Evolutionary conservation across 2,888 invertebrate species (phyloP).

Genomic region (Mythimna ferrago): DNA sequence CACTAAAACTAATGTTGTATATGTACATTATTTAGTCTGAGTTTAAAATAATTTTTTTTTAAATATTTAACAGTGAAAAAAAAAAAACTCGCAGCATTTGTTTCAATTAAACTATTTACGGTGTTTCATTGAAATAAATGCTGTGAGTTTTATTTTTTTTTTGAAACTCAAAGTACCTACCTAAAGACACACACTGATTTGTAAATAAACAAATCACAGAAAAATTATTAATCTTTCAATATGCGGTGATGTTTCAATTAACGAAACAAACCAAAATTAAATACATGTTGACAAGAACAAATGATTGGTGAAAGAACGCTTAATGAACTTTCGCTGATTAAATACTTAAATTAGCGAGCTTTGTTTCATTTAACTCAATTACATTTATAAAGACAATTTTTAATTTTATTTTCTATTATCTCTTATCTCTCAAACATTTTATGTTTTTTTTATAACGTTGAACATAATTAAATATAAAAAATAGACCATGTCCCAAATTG

Average conservation of each 20-base stretch:
- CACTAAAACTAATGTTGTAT: too few relatives aligned
- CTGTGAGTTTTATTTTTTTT: too few relatives aligned
- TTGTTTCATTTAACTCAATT: conserved; percentile 3
- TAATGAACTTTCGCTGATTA: conserved; percentile 30
- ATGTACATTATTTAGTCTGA: too few relatives aligned
- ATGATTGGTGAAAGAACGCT: conserved; percentile 14
- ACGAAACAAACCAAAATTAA: conserved; percentile 12
- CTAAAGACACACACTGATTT: too few relatives aligned
- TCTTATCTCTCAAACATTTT: background rate
- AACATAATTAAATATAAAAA: background rate
- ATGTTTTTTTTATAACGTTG: background rate
- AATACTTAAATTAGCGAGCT: conserved; percentile 30
- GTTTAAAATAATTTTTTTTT: too few relatives aligned
- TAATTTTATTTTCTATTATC: background rate
- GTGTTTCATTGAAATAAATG: too few relatives aligned
- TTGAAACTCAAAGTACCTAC: too few relatives aligned
- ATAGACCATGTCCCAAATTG: background rate
- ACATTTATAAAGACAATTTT: background rate
- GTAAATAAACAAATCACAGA: background rate
- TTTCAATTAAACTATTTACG: too few relatives aligned
- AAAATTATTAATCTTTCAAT: background rate
- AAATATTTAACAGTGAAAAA: too few relatives aligned
- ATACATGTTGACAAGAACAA: conserved; percentile 41
- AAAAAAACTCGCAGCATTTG: too few relatives aligned
- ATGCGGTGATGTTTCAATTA: conserved; percentile 8